These are phyloP conservation scores for Forbesichthys agassizii DNA, from an alignment of 2,113 vertebrate genomes.

Conservation along the genomic window DNA sequence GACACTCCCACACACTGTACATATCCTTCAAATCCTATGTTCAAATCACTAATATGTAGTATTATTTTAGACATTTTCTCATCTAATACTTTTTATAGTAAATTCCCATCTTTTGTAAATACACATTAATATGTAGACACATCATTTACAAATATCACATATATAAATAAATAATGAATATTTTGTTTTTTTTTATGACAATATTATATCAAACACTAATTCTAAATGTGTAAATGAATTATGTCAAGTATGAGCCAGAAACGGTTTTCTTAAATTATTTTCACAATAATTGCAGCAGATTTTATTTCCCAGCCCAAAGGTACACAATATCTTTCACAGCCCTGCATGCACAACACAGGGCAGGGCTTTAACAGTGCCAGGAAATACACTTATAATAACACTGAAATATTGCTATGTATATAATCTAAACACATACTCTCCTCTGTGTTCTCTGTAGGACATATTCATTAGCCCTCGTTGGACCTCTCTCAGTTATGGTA, in stretches of 20 bases:
- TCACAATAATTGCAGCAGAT: constrained; percentile 57
- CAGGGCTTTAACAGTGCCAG: constrained; percentile 52
- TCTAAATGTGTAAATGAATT: not conserved
- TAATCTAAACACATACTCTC: constrained; percentile 51
- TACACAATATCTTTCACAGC: constrained; percentile 62
- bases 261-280: not conserved
- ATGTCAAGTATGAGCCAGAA: not conserved
- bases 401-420: constrained; percentile 75
- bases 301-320: constrained; percentile 42
- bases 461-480: constrained; percentile 31
- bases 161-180: not conserved
- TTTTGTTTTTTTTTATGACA: no score
- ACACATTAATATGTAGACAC: not conserved
- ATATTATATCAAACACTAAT: no score
- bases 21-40: no score
- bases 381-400: constrained; percentile 65
- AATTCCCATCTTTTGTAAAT: not conserved
- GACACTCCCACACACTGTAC: no score
- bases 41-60: not conserved
- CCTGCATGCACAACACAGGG: constrained; percentile 42
- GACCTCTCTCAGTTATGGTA: constrained; percentile 47
- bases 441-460: constrained; percentile 32
- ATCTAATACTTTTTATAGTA: not conserved
- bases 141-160: not conserved
- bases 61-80: not conserved